Conservation (phyloP, 2,113 vertebrate species). For the Serinus canaria region DNA sequence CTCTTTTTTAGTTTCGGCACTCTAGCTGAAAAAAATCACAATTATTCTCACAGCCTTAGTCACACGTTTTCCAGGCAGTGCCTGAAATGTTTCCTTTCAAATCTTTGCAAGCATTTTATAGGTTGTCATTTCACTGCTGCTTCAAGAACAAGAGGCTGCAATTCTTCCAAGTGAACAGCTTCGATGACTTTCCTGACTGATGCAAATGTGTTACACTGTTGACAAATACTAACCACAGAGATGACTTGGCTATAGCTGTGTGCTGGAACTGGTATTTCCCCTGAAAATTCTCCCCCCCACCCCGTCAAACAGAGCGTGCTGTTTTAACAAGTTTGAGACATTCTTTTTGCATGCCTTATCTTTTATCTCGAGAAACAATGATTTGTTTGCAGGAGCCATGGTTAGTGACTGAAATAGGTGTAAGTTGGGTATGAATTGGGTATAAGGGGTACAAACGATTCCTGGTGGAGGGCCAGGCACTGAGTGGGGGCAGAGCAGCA, state of each 20-base stretch:
- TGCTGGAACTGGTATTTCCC: constrained; percentile 32
- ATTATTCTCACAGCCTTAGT: constrained; percentile 68
- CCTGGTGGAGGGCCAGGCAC: neutral
- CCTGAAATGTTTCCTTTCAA: constrained; percentile 67
- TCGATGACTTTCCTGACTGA: constrained; percentile 55
- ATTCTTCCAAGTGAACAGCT: constrained; percentile 62
- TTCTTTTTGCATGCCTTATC: neutral
- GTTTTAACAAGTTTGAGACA: neutral
- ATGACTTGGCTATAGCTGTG: constrained; percentile 51
- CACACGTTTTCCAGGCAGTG: constrained; percentile 60
- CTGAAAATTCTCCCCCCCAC: neutral
- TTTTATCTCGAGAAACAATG: neutral
- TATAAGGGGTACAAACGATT: no score
- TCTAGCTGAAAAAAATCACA: constrained; percentile 52
- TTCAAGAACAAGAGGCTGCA: constrained; percentile 57
- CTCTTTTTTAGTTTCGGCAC: constrained; percentile 60
- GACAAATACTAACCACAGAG: constrained; percentile 58
- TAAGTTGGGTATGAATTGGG: neutral
- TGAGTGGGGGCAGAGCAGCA: neutral
- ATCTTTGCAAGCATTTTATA: constrained; percentile 64
- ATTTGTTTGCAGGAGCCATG: neutral
- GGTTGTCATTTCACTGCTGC: constrained; percentile 62
- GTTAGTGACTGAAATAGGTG: neutral
- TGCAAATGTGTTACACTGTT: constrained; percentile 59
- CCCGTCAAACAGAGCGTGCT: neutral